Conservation (phyloP, 2,888 invertebrate genomes). For the Caenorhabditis panamensis region DNA sequence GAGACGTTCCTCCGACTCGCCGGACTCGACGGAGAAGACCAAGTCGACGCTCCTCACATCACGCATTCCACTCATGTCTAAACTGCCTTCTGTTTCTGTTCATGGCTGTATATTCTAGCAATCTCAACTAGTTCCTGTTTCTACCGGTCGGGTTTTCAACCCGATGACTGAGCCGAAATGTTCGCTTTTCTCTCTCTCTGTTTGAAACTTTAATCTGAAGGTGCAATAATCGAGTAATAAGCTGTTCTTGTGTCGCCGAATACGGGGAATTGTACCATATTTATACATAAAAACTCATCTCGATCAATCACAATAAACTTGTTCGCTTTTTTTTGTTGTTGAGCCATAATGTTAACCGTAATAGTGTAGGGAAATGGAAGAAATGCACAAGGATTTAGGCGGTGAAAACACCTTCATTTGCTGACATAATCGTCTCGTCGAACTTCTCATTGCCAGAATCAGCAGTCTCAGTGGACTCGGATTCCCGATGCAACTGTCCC, state of each 20-base stretch:
- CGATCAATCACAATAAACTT: constrained; percentile 24
- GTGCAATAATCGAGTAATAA: constrained; percentile 38
- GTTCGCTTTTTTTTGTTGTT: constrained; percentile 3
- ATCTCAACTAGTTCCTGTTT: constrained; percentile 12
- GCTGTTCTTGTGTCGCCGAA: constrained; percentile 18
- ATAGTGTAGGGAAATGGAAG: constrained; percentile 30
- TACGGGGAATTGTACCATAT: constrained; percentile 32
- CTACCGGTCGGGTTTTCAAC: not conserved
- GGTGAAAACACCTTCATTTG: constrained; percentile 42
- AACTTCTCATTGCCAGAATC: constrained; percentile 40
- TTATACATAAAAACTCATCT: constrained; percentile 29
- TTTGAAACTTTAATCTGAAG: not conserved
- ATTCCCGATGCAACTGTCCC: constrained; percentile 44
- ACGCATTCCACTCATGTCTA: constrained; percentile 43
- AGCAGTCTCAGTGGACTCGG: constrained; percentile 23
- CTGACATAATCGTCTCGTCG: constrained; percentile 58
- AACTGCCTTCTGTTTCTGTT: not conserved
- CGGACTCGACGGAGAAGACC: constrained; percentile 46
- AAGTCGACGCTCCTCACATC: constrained; percentile 19
- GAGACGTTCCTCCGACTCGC: constrained; percentile 34
- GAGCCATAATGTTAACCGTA: constrained; percentile 40
- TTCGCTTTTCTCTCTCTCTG: constrained; percentile 2
- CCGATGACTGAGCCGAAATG: constrained; percentile 19
- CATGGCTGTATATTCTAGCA: constrained; percentile 39
- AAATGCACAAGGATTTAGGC: constrained; percentile 30